Base-by-base conservation (phyloP, 2,113 vertebrate species). In the Neoarius graeffei region DNA sequence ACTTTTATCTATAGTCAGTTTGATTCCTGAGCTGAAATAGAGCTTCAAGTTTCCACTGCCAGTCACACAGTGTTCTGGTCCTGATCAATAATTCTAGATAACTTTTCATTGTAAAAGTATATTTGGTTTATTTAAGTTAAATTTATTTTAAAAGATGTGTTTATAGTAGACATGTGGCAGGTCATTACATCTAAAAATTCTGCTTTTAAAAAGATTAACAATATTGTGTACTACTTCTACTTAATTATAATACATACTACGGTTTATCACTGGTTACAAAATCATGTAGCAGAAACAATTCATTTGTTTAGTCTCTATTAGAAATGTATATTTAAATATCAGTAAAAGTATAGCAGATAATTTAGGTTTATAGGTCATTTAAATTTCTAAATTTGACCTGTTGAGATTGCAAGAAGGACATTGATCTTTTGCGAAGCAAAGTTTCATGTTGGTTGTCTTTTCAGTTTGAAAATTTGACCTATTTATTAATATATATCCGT, bases 21-120 rank as follows among this genome's bases (percentile, higher is more conserved):
- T 91, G 87, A 87, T 89, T 60, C 90, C 91, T 4, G 66, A 23
- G 27, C 91, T 91, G 0, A 93, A 93, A 23, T 89, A 25, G 1
- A 91, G 0, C 83, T 79, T 91, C 80, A 25, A 13, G 84, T 25
- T 76, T 85, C 90, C 91, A 1, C 59, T 87, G 59, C 30, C 71
- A 89, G 90, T 91, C 90, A 89, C 88, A 89, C 86, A 91, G 9
- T 54, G 60, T 57, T 62, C 54, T 76, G 7, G 56, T 0, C 30
- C 86, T 30, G 2, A 86, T 27, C 91, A 88, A 88, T 69, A 92
- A 88, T 89, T 74, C 50, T 11, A 52, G 59, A 23, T 27, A n/a
- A 3, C 13, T 60, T 57, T 73, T 59, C n/a, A 64, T 50, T 57
- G 13, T 56, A n/a, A 0, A 14, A 25, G 25, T 76, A 25, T 52